phyloP scores from a whole-genome alignment of 2,113 vertebrate genomes.

The Melierax canorus region DNA sequence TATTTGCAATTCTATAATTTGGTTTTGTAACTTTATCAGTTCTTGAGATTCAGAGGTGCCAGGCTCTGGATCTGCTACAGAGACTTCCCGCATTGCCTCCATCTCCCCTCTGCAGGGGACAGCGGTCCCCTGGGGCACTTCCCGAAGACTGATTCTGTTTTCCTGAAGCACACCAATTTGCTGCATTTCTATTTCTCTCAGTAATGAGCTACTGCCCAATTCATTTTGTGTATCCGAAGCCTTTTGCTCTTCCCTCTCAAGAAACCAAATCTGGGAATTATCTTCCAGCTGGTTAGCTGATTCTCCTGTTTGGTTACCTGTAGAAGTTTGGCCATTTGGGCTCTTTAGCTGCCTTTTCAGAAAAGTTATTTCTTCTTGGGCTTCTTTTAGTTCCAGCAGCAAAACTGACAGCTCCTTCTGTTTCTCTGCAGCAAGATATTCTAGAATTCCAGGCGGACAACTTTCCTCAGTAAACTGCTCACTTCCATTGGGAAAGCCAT shows the following conservation, averaged over 20 bases:
- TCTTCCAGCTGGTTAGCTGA: background rate
- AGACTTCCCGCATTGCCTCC: background rate
- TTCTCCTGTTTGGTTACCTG: background rate
- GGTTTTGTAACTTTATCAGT: slow-evolving; percentile 29
- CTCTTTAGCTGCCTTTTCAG: slow-evolving; percentile 69
- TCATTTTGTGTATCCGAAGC: background rate
- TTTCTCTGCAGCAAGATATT: slow-evolving; percentile 61
- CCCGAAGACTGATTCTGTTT: background rate
- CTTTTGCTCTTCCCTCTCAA: background rate
- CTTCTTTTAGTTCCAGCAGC: slow-evolving; percentile 74
- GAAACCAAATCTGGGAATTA: background rate
- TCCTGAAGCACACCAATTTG: background rate
- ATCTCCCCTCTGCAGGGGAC: background rate
- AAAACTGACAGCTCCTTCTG: slow-evolving; percentile 71
- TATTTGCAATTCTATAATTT: slow-evolving; percentile 51
- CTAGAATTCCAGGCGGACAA: background rate
- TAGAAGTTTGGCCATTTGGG: background rate
- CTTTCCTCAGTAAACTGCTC: background rate
- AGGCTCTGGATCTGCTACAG: background rate
- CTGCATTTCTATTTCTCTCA: background rate
- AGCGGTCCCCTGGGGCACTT: background rate
- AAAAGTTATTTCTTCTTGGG: slow-evolving; percentile 72
- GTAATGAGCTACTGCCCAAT: background rate
- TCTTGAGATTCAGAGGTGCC: slow-evolving; percentile 28
- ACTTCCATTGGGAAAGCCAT: background rate